Percentiles rank a stretch among this genome's conserved stretches.
These are phyloP conservation scores for Drosophila picticornis DNA, from an alignment of 2,888 invertebrate species.

Conservation along the genomic window DNA sequence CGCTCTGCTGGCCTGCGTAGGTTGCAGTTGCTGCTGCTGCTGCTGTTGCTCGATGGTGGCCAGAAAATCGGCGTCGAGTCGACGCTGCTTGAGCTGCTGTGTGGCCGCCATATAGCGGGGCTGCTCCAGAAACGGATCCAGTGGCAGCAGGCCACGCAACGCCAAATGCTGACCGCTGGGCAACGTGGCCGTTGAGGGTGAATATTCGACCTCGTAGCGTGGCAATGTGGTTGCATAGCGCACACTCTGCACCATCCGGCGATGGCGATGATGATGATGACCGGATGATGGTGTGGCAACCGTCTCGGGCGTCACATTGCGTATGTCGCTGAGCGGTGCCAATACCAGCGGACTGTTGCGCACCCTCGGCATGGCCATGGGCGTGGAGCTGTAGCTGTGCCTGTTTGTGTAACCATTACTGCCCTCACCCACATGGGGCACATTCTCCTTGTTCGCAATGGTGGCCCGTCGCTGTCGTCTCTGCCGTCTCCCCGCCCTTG, in stretches of 20 bases:
- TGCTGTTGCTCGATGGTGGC: conserved; percentile 55
- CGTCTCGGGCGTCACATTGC: conserved; percentile 75
- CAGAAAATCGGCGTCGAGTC: conserved; percentile 78
- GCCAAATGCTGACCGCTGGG: conserved; percentile 82
- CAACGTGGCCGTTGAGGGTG: conserved; percentile 75
- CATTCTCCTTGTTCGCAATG: conserved; percentile 82
- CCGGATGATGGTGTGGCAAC: conserved; percentile 27
- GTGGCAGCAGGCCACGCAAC: conserved; percentile 79
- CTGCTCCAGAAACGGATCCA: conserved; percentile 83
- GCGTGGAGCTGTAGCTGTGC: conserved; percentile 77
- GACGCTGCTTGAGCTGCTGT: conserved; percentile 68
- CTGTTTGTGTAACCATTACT: neutral
- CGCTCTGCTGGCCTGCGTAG: neutral
- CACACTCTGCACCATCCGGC: conserved; percentile 52
- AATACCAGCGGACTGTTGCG: conserved; percentile 78
- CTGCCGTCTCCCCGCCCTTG: conserved; percentile 52
- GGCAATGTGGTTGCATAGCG: conserved; percentile 84
- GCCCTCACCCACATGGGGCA: conserved; percentile 40
- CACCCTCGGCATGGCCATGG: conserved; percentile 60
- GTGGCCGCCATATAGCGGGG: conserved; percentile 79
- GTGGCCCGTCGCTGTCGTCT: conserved; percentile 77
- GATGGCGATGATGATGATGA: neutral
- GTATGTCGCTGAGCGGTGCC: conserved; percentile 80
- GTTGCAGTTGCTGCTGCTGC: neutral
- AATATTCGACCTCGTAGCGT: conserved; percentile 84